Evolutionary conservation across 2,797 vertebrate genomes (phyloP), one percentile per base, ranked within the genome.

Genomic region (Thamnophis elegans): DNA sequence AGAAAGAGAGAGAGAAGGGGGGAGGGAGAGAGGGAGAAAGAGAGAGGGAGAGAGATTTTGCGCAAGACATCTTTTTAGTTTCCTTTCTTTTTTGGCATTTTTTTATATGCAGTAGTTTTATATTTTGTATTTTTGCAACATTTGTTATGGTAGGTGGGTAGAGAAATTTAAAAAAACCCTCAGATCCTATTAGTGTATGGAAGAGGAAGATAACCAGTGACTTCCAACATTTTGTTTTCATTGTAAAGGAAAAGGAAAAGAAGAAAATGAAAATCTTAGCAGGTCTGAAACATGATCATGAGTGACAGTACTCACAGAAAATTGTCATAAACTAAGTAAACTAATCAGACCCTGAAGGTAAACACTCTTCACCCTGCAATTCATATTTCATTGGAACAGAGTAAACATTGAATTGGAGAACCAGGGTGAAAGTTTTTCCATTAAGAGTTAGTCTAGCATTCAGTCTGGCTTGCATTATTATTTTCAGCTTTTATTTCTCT

Each of bases 371-470:
- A 92, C 88, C 89, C 89, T 0, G 0, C 89, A 20, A 65, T 89
- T 94, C 92, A 47, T 62, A 11, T 58, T 93, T 92, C 32, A 5
- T 68, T 85, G 92, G 9, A 94, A 89, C 20, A 86, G 95, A 93
- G 78, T 28, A 88, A 94, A 53, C 42, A 91, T 65, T 18, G 62
- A 90, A 1, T 0, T 73, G 90, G 85, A 65, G 87, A 93, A 65
- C 55, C 11, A 56, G 18, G 7, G 3, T n/a, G 92, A 88, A 93
- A 94, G 89, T 58, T 85, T 62, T 95, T 88, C 90, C 56, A n/a
- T 94, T 0, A 1, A 53, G 78, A 94, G 65, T 68, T 28, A 56
- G 90, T 88, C 59, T 65, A 14, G 14, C 18, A 2, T 73, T 90
- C 89, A 91, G 65, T 58, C 85, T 8, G 36, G 16, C n/a, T 93